These are phyloP conservation scores for Castor canadensis DNA, from an alignment of 2,113 vertebrate species.

Conservation along the genomic window DNA sequence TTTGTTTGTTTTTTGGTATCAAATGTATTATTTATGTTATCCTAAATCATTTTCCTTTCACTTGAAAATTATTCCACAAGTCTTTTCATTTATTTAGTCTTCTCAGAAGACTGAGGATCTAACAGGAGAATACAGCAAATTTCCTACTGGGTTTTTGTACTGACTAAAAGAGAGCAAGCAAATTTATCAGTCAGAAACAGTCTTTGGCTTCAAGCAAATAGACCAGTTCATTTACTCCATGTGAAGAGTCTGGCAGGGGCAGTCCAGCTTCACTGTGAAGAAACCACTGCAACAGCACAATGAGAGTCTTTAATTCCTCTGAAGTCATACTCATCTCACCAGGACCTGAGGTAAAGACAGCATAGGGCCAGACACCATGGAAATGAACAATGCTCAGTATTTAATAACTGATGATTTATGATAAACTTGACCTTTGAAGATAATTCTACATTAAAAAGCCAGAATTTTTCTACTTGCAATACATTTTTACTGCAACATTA, in stretches of 20 bases:
- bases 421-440: conserved; percentile 14
- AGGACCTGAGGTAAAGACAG: not conserved
- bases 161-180: conserved; percentile 55
- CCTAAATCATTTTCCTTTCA: conserved; percentile 5
- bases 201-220: conserved; percentile 47
- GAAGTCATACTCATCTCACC: not conserved
- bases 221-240: conserved; percentile 32
- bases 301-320: not conserved
- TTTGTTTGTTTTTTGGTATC: not conserved
- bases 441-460: conserved; percentile 18
- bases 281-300: conserved; percentile 6
- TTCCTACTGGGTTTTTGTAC: conserved; percentile 5
- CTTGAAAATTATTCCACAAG: conserved; percentile 27
- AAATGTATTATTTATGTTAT: conserved; percentile 17
- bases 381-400: not conserved
- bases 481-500: not conserved
- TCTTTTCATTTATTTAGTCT: conserved; percentile 60
- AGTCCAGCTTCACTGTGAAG: not conserved
- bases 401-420: conserved; percentile 30
- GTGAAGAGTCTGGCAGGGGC: conserved; percentile 11
- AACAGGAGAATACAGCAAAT: not conserved
- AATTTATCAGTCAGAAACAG: conserved; percentile 70
- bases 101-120: conserved; percentile 18
- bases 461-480: not conserved
- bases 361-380: not conserved